phyloP scores from a whole-genome alignment of 1,140 invertebrate genomes.

The Bactericera cockerelli region DNA sequence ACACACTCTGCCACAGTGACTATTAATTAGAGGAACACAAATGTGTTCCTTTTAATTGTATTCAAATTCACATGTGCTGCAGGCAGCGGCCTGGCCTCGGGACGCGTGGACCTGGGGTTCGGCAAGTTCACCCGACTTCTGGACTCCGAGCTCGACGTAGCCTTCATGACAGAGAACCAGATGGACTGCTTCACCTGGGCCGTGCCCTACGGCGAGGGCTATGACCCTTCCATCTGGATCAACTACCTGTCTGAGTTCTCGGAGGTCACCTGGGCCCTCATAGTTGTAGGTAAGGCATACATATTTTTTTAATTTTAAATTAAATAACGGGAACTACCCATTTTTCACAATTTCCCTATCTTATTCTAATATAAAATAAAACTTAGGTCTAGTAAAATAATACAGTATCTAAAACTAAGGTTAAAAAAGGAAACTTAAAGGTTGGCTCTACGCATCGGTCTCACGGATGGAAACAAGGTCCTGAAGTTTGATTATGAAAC shows the following conservation, averaged over 20 bases:
- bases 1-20: no score
- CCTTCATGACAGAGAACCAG: constrained; percentile 19
- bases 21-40: no score
- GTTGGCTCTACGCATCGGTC: no score
- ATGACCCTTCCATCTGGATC: constrained; percentile 21
- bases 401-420: no score
- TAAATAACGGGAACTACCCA: not conserved
- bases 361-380: no score
- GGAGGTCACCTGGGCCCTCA: constrained; percentile 7
- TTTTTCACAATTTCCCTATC: no score
- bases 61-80: no score
- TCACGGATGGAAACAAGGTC: not conserved
- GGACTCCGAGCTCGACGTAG: constrained; percentile 17
- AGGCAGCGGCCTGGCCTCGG: not conserved
- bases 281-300: constrained; percentile 3
- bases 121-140: constrained; percentile 21
- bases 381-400: no score
- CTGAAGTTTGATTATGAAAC: not conserved
- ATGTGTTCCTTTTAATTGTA: no score
- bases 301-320: no score
- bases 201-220: constrained; percentile 21
- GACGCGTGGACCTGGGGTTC: constrained; percentile 19
- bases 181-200: constrained; percentile 26
- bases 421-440: no score
- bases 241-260: constrained; percentile 23